These are phyloP conservation scores for Sycophaga agraensis DNA, from an alignment of 1,140 invertebrate species.

Conservation along the genomic window DNA sequence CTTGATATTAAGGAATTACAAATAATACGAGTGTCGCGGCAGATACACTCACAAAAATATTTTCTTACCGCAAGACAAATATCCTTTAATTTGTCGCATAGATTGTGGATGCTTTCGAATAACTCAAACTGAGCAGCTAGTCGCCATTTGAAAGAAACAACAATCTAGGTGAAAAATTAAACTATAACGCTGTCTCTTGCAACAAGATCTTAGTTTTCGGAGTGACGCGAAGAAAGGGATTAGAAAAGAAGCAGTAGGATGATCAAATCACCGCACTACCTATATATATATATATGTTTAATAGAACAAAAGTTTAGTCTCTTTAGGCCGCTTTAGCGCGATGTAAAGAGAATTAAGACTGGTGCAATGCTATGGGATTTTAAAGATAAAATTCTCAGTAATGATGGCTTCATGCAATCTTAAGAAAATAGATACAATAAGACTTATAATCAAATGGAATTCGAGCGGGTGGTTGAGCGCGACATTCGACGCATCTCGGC, in stretches of 20 bases:
- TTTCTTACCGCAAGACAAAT: slow-evolving; percentile 14
- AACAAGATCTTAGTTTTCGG: background rate
- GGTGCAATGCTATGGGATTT: background rate
- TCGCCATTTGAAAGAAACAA: background rate
- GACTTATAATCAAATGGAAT: slow-evolving; percentile 6
- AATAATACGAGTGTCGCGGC: slow-evolving; percentile 5
- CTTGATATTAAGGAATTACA: too few species aligned
- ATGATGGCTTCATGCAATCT: too few species aligned
- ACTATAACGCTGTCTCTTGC: background rate
- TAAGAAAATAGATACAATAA: too few species aligned
- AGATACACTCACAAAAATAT: slow-evolving; percentile 13
- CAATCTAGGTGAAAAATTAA: slow-evolving; percentile 19
- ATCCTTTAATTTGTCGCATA: slow-evolving; percentile 3
- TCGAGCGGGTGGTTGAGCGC: background rate
- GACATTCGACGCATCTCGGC: background rate
- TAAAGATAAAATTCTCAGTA: slow-evolving; percentile 2
- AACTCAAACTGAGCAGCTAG: slow-evolving; percentile 1
- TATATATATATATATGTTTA: too few species aligned
- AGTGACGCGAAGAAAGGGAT: background rate
- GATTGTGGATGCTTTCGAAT: background rate
- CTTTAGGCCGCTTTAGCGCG: background rate
- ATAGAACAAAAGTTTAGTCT: background rate
- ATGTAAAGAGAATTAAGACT: background rate
- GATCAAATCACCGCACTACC: background rate
- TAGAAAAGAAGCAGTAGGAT: background rate